Evolutionary conservation across 2,797 vertebrate genomes (phyloP).

Genomic region (Falco rusticolus): DNA sequence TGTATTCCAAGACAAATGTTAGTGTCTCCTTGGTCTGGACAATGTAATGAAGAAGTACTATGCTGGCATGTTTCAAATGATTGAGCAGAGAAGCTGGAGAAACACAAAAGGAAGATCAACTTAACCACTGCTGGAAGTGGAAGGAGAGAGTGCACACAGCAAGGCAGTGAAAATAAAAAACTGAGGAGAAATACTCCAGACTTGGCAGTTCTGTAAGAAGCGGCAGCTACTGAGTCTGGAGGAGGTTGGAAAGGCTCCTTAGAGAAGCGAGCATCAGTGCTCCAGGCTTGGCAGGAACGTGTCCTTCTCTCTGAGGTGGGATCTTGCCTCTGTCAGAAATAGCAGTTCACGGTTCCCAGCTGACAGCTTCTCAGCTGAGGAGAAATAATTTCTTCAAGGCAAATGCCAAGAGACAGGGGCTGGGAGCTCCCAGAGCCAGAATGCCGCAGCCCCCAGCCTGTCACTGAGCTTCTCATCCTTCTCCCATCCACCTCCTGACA

Average conservation of each 20-base stretch:
- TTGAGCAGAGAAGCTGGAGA: conserved; percentile 90
- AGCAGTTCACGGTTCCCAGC: background rate
- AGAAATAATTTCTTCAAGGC: background rate
- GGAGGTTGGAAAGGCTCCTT: background rate
- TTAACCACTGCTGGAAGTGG: background rate
- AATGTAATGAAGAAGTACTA: conserved; percentile 92
- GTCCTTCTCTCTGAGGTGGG: background rate
- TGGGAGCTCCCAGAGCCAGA: background rate
- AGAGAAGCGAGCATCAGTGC: background rate
- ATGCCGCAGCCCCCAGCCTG: background rate
- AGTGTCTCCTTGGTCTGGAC: conserved; percentile 88
- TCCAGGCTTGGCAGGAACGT: background rate
- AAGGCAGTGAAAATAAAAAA: background rate
- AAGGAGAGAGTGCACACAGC: background rate
- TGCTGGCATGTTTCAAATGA: conserved; percentile 89
- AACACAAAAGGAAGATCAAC: conserved; percentile 46
- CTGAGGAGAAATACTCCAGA: background rate
- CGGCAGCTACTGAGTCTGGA: background rate
- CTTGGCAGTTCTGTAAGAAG: background rate
- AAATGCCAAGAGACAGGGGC: background rate
- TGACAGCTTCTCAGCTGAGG: background rate
- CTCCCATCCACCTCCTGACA: background rate
- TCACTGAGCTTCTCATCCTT: background rate
- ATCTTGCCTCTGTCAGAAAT: background rate
- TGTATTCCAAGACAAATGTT: conserved; percentile 92